phyloP scores from a whole-genome alignment of 2,113 vertebrate genomes.

The Proteles cristata region DNA sequence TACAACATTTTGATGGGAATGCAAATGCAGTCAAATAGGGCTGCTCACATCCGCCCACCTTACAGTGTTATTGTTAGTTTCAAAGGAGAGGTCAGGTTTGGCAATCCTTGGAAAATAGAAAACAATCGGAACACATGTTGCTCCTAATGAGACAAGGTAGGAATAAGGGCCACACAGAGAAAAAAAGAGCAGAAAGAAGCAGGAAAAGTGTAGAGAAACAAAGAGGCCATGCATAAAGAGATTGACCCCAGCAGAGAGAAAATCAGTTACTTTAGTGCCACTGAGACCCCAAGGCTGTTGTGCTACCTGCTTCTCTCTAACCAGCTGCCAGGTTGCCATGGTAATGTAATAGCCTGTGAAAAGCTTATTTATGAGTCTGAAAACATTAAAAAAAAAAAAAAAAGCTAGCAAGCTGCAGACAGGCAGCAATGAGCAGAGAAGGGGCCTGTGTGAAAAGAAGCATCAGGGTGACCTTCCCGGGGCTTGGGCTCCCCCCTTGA shows the following conservation, averaged over 20 bases:
- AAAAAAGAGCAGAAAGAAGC: background rate
- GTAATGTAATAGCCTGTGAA: constrained; percentile 55
- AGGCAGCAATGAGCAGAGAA: background rate
- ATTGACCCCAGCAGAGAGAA: background rate
- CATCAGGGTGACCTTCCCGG: background rate
- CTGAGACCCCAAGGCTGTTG: constrained; percentile 45
- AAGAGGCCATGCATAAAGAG: background rate
- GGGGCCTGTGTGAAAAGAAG: background rate
- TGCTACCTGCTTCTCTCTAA: constrained; percentile 55
- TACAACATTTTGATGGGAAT: background rate
- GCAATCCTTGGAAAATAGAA: constrained; percentile 6
- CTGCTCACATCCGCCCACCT: background rate
- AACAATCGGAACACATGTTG: constrained; percentile 4
- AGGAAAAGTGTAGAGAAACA: background rate
- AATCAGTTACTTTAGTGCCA: constrained; percentile 4
- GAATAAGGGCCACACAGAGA: background rate
- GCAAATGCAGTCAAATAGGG: background rate
- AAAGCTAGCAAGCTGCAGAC: background rate
- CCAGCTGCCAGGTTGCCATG: constrained; percentile 70
- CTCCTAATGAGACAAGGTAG: constrained; percentile 35
- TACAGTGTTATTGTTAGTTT: background rate
- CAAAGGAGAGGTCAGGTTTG: constrained; percentile 26
- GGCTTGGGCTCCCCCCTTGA: background rate
- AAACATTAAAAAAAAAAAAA: constrained; percentile 2
- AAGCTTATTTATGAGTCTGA: constrained; percentile 71